Percentiles rank a stretch among this genome's conserved stretches.
Conservation (phyloP, 2,888 invertebrate species). For the Apamea monoglypha region DNA sequence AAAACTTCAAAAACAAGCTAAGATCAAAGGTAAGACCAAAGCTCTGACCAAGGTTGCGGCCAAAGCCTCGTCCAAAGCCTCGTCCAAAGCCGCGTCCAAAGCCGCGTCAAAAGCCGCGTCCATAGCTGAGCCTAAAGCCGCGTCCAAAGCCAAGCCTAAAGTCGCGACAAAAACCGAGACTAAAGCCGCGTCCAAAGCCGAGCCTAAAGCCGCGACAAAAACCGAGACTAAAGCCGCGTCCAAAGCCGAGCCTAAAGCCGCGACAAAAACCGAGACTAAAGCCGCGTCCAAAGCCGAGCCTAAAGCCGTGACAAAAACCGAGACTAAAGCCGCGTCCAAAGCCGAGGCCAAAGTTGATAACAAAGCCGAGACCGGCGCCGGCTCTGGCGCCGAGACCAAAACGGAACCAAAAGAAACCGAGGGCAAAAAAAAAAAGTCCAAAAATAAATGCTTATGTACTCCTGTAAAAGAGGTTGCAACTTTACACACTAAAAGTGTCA, state of each 20-base stretch:
- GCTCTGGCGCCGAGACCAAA: not conserved
- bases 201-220: not conserved
- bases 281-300: not conserved
- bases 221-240: not conserved
- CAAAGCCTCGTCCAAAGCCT: not conserved
- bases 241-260: not conserved
- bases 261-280: not conserved
- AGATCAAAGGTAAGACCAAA: not conserved
- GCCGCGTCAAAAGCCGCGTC: not conserved
- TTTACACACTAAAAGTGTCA: slow-evolving; percentile 41
- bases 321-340: not conserved
- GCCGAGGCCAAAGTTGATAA: not conserved
- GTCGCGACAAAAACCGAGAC: not conserved
- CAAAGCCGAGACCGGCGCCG: not conserved
- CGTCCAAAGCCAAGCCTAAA: not conserved
- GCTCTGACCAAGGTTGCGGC: not conserved
- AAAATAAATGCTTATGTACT: slow-evolving; percentile 7
- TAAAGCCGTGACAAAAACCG: not conserved
- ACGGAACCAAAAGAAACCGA: not conserved
- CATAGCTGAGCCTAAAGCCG: not conserved
- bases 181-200: not conserved
- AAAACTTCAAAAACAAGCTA: slow-evolving; percentile 63
- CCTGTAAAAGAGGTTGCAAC: slow-evolving; percentile 13
- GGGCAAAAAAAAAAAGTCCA: not conserved
- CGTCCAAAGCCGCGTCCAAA: not conserved